Evolutionary conservation across 2,888 invertebrate genomes (phyloP), one percentile per base, ranked within the genome.

Genomic region (Bimastos eiseni): DNA sequence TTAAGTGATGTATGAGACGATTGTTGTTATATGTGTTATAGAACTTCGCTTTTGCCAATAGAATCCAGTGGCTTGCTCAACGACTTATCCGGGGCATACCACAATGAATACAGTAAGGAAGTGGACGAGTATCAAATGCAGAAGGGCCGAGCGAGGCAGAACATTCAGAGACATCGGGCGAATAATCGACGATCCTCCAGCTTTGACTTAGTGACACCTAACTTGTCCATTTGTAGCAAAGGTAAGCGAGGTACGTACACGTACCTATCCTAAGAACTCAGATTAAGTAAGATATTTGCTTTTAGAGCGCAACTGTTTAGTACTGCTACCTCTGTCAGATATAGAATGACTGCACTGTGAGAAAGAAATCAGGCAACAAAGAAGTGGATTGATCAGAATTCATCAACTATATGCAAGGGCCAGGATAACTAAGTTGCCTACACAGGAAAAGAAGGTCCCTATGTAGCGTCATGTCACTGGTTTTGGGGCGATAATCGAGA

Each of bases 211-310:
- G 86, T 86, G 34, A 3, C 86, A 8, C 86, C 86, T 24, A 86
- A 86, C 36, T 33, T 86, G 86, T 86, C 86, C 19, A 33, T 86
- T 36, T 86, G 86, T 86, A 86, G 86, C 37, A 86, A 86, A 86
- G 86, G 86, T 86, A 86, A 37, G 86, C 86, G 36, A 86, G 86
- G 86, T 37, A 36, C n/a, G 70, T 70, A 13, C n/a, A 3, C n/a
- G n/a, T n/a, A n/a, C n/a, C n/a, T 49, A 3, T 49, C 21, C 49
- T 17, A 49, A 1, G 55, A 70, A n/a, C 70, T n/a, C 70, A n/a
- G 70, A n/a, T 70, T 11, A 41, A 6, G 15, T 41, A 41, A n/a
- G n/a, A n/a, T n/a, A n/a, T n/a, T n/a, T n/a, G n/a, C n/a, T n/a
- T n/a, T n/a, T n/a, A n/a, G n/a, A n/a, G n/a, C n/a, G n/a, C n/a